Evolutionary conservation across 1,140 invertebrate species (phyloP), one percentile per base, ranked within the genome.

Genomic region (Vanessa atalanta): DNA sequence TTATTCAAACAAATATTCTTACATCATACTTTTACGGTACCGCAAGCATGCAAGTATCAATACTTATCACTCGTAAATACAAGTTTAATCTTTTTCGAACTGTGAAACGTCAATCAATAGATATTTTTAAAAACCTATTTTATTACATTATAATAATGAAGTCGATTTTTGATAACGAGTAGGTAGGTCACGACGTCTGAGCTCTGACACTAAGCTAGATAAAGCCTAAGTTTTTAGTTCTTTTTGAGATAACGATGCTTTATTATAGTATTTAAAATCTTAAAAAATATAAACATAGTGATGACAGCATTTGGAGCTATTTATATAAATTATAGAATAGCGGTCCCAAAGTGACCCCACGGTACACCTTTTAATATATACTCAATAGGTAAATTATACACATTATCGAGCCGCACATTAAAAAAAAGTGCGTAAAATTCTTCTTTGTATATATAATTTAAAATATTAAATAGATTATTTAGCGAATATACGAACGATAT

Each of bases 151-250:
- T 63, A 74, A 57, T 70, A 60, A 72, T 64, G 16, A 75, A 63
- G 72, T 73, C 65, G 47, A 76, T 70, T 72, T 73, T 70, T 75
- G 77, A 78, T 78, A 78, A 73, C 67, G 47, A 68, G 71, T 72
- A 76, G 65, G n/a, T 72, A 68, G 77, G 77, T 78, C 77, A 26
- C 15, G 77, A 72, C 70, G 61, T 57, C 48, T 78, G 70, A 75
- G 70, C 77, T 78, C 66, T 78, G 77, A 78, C 73, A 72, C 77
- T 73, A 72, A 75, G 66, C 73, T 78, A 78, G 77, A 78, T 78
- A 78, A 78, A 78, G 73, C 73, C 77, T 78, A 78, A 78, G 74
- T 78, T 78, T 78, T 78, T 78, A 78, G 77, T 75, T 75, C 72
- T 78, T 78, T 68, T 20, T 11, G 47, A 26, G 72, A 73, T 73